A percentile compares a stretch with the other conserved stretches of the same genome.
Conservation (phyloP, 2,888 invertebrate genomes). For the Pollenia griseotomentosa region DNA sequence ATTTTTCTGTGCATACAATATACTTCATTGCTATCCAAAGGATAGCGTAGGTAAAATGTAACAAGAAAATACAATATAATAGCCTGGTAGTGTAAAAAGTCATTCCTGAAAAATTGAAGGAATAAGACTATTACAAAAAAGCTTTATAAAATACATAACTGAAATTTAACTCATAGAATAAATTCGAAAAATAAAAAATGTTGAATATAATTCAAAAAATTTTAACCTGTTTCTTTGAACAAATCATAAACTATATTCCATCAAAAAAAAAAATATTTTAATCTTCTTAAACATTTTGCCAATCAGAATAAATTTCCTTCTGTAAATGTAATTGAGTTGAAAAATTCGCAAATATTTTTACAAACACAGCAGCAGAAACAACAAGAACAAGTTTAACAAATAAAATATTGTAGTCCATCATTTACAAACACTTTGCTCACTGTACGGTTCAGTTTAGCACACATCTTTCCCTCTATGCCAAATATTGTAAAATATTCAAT, state of each 20-base stretch:
- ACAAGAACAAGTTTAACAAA: background rate
- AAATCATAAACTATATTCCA: background rate
- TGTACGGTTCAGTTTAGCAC: conserved; percentile 2
- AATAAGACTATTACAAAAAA: no score
- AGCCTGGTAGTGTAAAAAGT: no score
- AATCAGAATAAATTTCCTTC: conserved; percentile 15
- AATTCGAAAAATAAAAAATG: no score
- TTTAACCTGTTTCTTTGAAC: conserved; percentile 7
- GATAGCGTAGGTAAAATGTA: no score
- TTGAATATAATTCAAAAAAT: no score
- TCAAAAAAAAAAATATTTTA: background rate
- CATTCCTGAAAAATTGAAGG: no score
- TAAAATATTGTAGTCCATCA: conserved; percentile 47
- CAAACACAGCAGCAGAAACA: background rate
- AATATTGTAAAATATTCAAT: conserved; percentile 40
- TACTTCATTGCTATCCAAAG: no score
- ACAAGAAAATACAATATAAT: no score
- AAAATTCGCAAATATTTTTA: conserved; percentile 44
- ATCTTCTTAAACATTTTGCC: conserved; percentile 25
- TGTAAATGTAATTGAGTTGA: conserved; percentile 45
- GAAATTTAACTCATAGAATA: no score
- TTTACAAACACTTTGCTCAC: conserved; percentile 15
- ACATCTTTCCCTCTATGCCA: background rate
- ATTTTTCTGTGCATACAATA: no score
- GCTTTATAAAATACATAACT: no score